Evolutionary conservation across 2,888 invertebrate genomes (phyloP).

Genomic region (Philereme vetulata): DNA sequence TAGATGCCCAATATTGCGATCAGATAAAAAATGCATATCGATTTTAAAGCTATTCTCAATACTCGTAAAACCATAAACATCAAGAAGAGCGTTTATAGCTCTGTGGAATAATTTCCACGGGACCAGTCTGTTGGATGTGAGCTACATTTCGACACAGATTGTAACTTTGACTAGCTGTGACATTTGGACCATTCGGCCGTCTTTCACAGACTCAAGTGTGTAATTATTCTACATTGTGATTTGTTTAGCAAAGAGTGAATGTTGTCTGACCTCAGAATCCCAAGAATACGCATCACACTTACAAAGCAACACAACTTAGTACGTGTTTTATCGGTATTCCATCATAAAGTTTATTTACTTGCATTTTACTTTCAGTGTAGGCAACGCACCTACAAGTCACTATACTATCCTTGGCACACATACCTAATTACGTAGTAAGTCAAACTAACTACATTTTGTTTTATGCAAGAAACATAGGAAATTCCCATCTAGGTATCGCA

Average conservation of each 20-base stretch:
- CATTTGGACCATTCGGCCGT: conserved; percentile 32
- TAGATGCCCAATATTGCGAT: not conserved
- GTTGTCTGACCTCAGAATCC: conserved; percentile 23
- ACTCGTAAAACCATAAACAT: conserved; percentile 11
- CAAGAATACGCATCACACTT: conserved; percentile 8
- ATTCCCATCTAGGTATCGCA: conserved; percentile 35
- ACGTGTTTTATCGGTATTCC: conserved; percentile 40
- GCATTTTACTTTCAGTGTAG: conserved; percentile 40
- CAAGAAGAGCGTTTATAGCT: conserved; percentile 4
- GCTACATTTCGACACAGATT: conserved; percentile 26
- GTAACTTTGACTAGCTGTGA: conserved; percentile 28
- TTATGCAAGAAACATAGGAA: conserved; percentile 38
- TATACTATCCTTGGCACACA: conserved; percentile 42
- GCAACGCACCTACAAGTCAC: conserved; percentile 28
- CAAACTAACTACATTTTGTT: conserved; percentile 32
- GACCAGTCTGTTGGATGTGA: conserved; percentile 13
- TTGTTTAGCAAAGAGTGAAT: conserved; percentile 33
- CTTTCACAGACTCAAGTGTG: conserved; percentile 32
- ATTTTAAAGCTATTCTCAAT: conserved; percentile 2
- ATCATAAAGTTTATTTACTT: conserved; percentile 37
- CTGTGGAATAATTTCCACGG: conserved; percentile 5
- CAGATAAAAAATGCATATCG: conserved; percentile 8
- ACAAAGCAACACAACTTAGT: conserved; percentile 33
- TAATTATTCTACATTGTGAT: conserved; percentile 38
- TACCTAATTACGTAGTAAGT: conserved; percentile 33